Evolutionary conservation across 1,140 invertebrate species (phyloP).

Genomic region (Parapsyche elsis): DNA sequence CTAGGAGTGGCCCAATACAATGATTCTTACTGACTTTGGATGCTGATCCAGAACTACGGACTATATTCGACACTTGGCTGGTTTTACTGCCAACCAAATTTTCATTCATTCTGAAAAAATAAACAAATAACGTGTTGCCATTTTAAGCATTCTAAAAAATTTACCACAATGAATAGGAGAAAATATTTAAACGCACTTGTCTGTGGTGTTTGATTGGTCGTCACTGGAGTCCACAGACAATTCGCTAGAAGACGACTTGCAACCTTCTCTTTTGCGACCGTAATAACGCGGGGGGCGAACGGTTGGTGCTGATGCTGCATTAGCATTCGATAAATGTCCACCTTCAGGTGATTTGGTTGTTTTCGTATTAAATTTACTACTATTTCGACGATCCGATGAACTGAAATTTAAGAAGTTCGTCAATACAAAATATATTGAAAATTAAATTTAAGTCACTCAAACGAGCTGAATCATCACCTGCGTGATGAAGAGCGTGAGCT

Average conservation of each 20-base stretch:
- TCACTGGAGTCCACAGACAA: slow-evolving; percentile 63
- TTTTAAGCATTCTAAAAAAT: too few relatives aligned
- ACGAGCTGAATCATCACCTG: slow-evolving; percentile 9
- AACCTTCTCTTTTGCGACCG: slow-evolving; percentile 63
- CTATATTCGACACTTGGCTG: slow-evolving; percentile 67
- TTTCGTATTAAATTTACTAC: slow-evolving; percentile 52
- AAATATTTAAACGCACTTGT: slow-evolving; percentile 57
- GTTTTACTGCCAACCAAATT: slow-evolving; percentile 64
- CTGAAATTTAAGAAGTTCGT: slow-evolving; percentile 7
- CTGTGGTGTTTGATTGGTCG: slow-evolving; percentile 58
- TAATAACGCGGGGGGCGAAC: slow-evolving; percentile 61
- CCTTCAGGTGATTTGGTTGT: slow-evolving; percentile 29
- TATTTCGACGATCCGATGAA: slow-evolving; percentile 41
- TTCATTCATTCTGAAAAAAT: slow-evolving; percentile 61
- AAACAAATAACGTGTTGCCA: slow-evolving; percentile 17
- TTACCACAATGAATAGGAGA: neutral
- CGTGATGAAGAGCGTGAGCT: slow-evolving; percentile 23
- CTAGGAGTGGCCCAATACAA: slow-evolving; percentile 68
- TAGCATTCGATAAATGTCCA: neutral
- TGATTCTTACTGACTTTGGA: slow-evolving; percentile 96
- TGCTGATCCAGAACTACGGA: slow-evolving; percentile 80
- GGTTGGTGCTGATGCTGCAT: neutral
- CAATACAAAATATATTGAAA: neutral
- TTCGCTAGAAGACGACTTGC: slow-evolving; percentile 63
- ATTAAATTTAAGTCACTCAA: neutral